Percentiles rank a stretch among this genome's conserved stretches.
phyloP scores from a whole-genome alignment of 2,888 invertebrate genomes.

The Microdon myrmicae region DNA sequence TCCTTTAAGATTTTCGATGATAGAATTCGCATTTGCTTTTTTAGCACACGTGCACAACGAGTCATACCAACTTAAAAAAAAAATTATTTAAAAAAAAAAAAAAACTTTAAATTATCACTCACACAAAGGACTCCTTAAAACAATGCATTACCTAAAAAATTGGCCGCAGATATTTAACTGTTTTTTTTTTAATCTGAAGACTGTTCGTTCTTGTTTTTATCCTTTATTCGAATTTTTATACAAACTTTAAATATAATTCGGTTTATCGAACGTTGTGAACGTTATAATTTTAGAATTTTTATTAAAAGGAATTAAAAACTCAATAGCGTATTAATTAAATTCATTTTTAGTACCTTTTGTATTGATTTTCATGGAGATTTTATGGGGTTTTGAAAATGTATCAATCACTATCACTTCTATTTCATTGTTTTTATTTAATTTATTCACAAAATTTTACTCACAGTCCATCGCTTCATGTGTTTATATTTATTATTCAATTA shows the following conservation, averaged over 20 bases:
- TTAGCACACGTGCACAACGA: constrained; percentile 26
- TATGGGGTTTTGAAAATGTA: constrained; percentile 25
- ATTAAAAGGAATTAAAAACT: too few relatives aligned
- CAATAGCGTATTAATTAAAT: constrained; percentile 9
- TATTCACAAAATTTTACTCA: too few relatives aligned
- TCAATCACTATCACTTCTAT: constrained; percentile 47
- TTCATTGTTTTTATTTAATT: constrained; percentile 35
- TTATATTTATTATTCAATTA: constrained; percentile 21
- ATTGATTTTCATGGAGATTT: constrained; percentile 16
- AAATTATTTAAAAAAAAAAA: constrained; percentile 6
- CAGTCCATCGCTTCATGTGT: not conserved
- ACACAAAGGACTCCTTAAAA: constrained; percentile 17
- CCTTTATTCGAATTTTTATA: constrained; percentile 1
- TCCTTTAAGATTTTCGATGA: too few relatives aligned
- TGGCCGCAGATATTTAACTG: constrained; percentile 31
- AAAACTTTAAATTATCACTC: constrained; percentile 16
- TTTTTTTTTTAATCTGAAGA: constrained; percentile 4
- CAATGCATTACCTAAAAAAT: constrained; percentile 30
- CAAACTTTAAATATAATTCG: too few relatives aligned
- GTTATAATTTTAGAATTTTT: too few relatives aligned
- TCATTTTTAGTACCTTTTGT: constrained; percentile 10
- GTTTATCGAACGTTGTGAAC: too few relatives aligned
- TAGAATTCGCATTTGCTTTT: constrained; percentile 24
- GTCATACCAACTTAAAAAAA: constrained; percentile 36
- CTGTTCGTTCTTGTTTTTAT: constrained; percentile 1